Evolutionary conservation across 2,888 invertebrate species (phyloP).

Genomic region (Chloromyia formosa): DNA sequence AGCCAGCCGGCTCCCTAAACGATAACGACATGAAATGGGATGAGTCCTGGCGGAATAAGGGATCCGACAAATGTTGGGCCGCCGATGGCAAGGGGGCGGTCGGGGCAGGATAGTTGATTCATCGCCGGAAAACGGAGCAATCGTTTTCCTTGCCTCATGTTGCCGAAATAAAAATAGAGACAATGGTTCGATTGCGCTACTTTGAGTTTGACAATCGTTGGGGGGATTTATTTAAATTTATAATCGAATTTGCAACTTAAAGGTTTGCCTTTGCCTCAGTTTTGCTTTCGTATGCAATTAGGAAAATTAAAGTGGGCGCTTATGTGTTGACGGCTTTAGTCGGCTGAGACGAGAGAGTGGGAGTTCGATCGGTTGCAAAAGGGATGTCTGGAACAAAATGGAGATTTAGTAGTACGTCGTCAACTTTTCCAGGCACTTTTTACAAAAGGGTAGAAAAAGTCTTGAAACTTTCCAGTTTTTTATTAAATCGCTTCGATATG

Average conservation of each 20-base stretch:
- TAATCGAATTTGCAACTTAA: conserved; percentile 40
- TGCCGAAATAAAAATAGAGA: background rate
- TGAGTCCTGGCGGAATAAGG: background rate
- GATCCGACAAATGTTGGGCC: background rate
- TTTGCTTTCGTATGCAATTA: conserved; percentile 20
- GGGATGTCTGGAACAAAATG: no score
- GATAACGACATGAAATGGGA: conserved; percentile 8
- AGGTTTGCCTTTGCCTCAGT: conserved; percentile 2
- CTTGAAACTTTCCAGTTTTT: no score
- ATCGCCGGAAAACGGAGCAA: conserved; percentile 25
- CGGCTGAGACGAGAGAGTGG: no score
- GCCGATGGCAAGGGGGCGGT: background rate
- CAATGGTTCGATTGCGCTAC: conserved; percentile 38
- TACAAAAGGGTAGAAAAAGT: no score
- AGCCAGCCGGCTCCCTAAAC: conserved; percentile 15
- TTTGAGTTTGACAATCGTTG: conserved; percentile 25
- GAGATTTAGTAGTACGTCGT: no score
- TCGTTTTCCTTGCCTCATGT: background rate
- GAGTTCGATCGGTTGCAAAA: no score
- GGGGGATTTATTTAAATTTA: conserved; percentile 32
- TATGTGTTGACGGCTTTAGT: no score
- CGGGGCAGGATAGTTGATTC: conserved; percentile 14
- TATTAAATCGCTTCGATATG: no score
- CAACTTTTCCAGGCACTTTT: no score
- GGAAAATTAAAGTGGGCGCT: conserved; percentile 13